phyloP scores from a whole-genome alignment of 2,113 vertebrate species.

The Xiphias gladius region DNA sequence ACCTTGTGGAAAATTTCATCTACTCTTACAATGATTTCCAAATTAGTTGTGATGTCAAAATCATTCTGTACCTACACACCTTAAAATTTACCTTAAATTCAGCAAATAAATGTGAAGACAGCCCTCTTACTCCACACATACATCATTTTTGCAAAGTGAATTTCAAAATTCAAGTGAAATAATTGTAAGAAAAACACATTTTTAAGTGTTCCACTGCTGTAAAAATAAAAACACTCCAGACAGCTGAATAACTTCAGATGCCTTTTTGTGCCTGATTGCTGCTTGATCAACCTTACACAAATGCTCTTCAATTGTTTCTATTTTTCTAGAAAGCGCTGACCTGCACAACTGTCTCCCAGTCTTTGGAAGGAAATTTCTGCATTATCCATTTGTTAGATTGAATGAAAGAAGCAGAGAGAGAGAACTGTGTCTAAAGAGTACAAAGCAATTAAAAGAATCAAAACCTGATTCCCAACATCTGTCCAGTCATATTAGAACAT shows the following conservation, averaged over 20 bases:
- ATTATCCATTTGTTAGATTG: conserved; percentile 46
- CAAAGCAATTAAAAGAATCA: conserved; percentile 99
- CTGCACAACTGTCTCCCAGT: background rate
- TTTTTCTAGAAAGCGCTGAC: conserved; percentile 43
- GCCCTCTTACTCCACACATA: too few species aligned
- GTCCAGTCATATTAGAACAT: conserved; percentile 96
- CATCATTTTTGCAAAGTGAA: background rate
- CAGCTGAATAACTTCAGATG: conserved; percentile 37
- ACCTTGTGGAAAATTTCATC: too few species aligned
- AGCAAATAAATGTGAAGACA: conserved; percentile 8
- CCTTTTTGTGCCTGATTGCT: conserved; percentile 64
- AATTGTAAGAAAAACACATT: background rate
- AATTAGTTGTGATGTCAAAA: background rate
- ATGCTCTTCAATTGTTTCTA: conserved; percentile 29
- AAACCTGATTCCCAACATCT: conserved; percentile 94
- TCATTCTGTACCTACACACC: too few species aligned
- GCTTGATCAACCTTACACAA: conserved; percentile 52
- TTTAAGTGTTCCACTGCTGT: conserved; percentile 1
- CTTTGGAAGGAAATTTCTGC: conserved; percentile 16
- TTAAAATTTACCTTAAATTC: background rate
- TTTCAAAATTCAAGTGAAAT: background rate
- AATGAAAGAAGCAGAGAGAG: conserved; percentile 33
- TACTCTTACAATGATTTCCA: background rate
- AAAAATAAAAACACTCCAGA: conserved; percentile 53
- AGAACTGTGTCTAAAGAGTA: conserved; percentile 69